These are phyloP conservation scores for Conistra vaccinii DNA, from an alignment of 2,888 invertebrate genomes.

Conservation along the genomic window DNA sequence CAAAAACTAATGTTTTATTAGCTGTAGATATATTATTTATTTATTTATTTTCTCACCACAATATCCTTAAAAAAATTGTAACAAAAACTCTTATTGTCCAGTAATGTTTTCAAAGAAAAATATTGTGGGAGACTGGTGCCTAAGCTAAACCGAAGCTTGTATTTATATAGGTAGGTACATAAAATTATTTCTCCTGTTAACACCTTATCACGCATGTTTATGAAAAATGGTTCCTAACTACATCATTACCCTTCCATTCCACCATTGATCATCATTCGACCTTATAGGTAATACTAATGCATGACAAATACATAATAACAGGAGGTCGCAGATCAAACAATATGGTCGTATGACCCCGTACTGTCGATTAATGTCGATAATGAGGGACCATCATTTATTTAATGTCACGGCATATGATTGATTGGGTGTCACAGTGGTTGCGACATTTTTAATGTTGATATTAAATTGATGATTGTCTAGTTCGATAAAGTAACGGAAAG, in stretches of 20 bases:
- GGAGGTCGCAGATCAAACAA: conserved; percentile 42
- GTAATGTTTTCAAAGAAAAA: no score
- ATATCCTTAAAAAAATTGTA: no score
- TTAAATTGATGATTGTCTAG: neutral
- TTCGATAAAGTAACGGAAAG: neutral
- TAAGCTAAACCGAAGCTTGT: no score
- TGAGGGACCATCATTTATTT: conserved; percentile 32
- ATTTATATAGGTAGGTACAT: no score
- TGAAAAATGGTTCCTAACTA: neutral
- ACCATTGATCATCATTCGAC: conserved; percentile 28
- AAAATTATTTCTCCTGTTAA: neutral
- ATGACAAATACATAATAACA: conserved; percentile 56
- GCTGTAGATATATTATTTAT: no score
- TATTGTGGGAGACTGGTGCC: no score
- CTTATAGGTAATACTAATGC: conserved; percentile 35
- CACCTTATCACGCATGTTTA: neutral
- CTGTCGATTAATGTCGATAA: conserved; percentile 44
- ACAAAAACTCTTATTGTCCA: no score
- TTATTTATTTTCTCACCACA: no score
- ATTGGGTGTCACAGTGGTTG: conserved; percentile 17
- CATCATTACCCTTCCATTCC: neutral
- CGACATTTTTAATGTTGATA: neutral
- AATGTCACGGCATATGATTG: conserved; percentile 45
- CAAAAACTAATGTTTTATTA: neutral
- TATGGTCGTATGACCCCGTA: conserved; percentile 23